A percentile compares a stretch with the other conserved stretches of the same genome.
Conservation (phyloP, 2,888 invertebrate species). For the Stenchaetothrips biformis region DNA sequence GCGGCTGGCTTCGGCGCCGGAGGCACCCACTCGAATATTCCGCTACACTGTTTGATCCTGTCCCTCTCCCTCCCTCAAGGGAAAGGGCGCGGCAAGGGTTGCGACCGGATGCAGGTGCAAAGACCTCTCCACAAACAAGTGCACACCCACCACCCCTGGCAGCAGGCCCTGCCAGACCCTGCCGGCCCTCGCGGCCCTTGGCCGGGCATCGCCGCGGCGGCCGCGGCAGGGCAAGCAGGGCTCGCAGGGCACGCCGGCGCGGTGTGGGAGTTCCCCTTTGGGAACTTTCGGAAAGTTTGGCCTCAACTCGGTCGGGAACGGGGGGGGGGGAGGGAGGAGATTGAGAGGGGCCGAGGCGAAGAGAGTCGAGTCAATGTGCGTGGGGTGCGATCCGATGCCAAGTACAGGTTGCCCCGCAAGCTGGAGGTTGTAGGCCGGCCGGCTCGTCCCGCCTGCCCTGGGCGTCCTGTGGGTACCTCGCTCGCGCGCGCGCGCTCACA, state of each 20-base stretch:
- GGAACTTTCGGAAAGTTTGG: background rate
- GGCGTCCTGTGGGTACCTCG: background rate
- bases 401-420: conserved; percentile 22
- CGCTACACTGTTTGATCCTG: too few species aligned
- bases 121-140: conserved; percentile 2
- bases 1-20: background rate
- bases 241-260: background rate
- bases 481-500: too few species aligned
- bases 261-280: background rate
- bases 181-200: background rate
- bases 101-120: conserved; percentile 19
- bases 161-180: too few species aligned
- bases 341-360: background rate
- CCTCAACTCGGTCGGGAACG: background rate
- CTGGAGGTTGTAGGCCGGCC: background rate
- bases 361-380: conserved; percentile 3
- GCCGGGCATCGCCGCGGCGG: background rate
- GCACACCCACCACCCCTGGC: background rate
- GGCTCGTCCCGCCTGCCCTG: background rate
- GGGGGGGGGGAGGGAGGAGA: background rate
- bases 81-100: background rate
- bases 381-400: background rate
- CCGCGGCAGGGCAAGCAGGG: background rate
- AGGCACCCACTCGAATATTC: background rate
- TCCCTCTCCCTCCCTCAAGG: background rate